phyloP scores from a whole-genome alignment of 1,140 invertebrate species.

The Phenacoccus solenopsis region DNA sequence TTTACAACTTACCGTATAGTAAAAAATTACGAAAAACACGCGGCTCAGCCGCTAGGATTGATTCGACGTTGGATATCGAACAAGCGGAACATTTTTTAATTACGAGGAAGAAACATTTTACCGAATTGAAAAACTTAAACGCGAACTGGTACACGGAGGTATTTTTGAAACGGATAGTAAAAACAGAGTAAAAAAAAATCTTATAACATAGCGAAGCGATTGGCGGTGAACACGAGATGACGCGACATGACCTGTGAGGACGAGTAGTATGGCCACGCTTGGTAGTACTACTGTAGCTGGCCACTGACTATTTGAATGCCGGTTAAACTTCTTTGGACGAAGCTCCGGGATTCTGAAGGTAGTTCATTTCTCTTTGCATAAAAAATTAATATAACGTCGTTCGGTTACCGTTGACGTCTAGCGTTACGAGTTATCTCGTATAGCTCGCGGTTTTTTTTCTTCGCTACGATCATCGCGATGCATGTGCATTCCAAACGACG shows the following conservation, averaged over 20 bases:
- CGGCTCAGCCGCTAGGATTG: background rate
- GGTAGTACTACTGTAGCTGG: background rate
- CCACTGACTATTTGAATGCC: conserved; percentile 6
- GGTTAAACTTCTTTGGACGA: background rate
- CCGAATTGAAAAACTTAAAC: background rate
- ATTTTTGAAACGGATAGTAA: background rate
- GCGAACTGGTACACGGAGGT: background rate
- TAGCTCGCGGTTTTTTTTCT: too few relatives aligned
- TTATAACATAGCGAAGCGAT: background rate
- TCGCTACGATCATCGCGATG: too few relatives aligned
- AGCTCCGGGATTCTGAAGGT: background rate
- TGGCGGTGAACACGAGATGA: conserved; percentile 7
- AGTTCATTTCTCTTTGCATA: conserved; percentile 9
- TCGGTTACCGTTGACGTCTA: too few relatives aligned
- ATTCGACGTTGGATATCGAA: background rate
- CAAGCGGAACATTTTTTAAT: background rate
- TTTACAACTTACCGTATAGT: background rate
- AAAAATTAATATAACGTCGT: too few relatives aligned
- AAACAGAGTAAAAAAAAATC: background rate
- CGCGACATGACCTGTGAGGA: conserved; percentile 11
- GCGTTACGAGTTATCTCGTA: too few relatives aligned
- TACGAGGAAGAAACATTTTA: background rate
- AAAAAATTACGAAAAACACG: background rate
- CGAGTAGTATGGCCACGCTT: conserved; percentile 8
- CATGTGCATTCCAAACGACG: too few relatives aligned